A percentile compares a stretch with the other conserved stretches of the same genome.
Evolutionary conservation across 2,888 invertebrate genomes (phyloP).

Genomic region (Ormyrus rosae): DNA sequence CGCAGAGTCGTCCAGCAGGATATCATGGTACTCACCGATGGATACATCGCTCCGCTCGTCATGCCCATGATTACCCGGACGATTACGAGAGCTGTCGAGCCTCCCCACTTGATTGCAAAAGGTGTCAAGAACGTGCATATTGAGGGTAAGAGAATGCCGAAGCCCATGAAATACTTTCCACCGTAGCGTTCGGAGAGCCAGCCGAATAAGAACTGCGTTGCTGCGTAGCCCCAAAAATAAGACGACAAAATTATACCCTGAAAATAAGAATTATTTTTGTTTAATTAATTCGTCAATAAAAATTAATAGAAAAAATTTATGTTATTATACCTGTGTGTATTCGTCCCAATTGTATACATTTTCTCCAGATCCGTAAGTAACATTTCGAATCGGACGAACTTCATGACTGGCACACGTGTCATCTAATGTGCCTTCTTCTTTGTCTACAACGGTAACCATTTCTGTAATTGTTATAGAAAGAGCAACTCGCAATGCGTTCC

Average conservation of each 20-base stretch:
- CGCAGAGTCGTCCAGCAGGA: slow-evolving; percentile 87
- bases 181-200: slow-evolving; percentile 86
- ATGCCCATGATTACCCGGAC: slow-evolving; percentile 86
- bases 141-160: slow-evolving; percentile 87
- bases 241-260: slow-evolving; percentile 86
- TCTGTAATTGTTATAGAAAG: slow-evolving; percentile 83
- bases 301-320: not conserved
- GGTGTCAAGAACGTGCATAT: slow-evolving; percentile 87
- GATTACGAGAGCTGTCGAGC: slow-evolving; percentile 81
- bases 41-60: slow-evolving; percentile 88
- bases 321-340: slow-evolving; percentile 57
- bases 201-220: slow-evolving; percentile 88
- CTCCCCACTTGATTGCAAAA: slow-evolving; percentile 80
- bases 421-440: not conserved
- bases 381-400: not conserved
- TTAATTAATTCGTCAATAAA: no score
- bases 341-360: slow-evolving; percentile 61
- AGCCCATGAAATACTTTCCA: slow-evolving; percentile 87
- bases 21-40: slow-evolving; percentile 86
- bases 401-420: not conserved
- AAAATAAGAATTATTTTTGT: slow-evolving; percentile 36
- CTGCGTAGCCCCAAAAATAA: slow-evolving; percentile 88
- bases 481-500: slow-evolving; percentile 84
- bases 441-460: slow-evolving; percentile 76
- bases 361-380: not conserved